Evolutionary conservation across 2,888 invertebrate species (phyloP).

Genomic region (Athetis lepigone): DNA sequence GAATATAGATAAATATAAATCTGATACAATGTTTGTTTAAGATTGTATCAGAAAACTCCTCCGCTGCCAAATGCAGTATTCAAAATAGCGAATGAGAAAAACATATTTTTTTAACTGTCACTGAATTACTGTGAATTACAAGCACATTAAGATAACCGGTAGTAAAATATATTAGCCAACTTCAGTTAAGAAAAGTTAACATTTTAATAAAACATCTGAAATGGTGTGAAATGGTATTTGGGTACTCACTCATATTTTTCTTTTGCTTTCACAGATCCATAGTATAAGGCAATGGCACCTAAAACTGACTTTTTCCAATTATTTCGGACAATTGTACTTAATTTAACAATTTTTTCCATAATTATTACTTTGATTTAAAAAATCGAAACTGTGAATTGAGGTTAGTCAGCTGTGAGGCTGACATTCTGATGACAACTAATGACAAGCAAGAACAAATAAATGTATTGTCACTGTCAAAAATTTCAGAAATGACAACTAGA

Average conservation of each 20-base stretch:
- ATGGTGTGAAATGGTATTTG: no score
- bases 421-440: no score
- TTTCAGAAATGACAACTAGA: background rate
- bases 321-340: slow-evolving; percentile 92
- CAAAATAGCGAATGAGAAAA: no score
- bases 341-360: slow-evolving; percentile 88
- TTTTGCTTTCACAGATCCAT: slow-evolving; percentile 93
- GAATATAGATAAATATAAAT: no score
- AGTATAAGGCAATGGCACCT: slow-evolving; percentile 92
- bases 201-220: background rate
- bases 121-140: no score
- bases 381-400: slow-evolving; percentile 32
- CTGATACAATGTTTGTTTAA: no score
- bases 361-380: slow-evolving; percentile 40
- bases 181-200: background rate
- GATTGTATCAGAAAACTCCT: no score
- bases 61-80: no score
- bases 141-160: background rate
- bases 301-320: slow-evolving; percentile 97
- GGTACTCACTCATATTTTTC: slow-evolving; percentile 94
- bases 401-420: slow-evolving; percentile 62
- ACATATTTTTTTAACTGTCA: no score
- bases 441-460: background rate
- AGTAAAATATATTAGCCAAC: background rate
- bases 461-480: slow-evolving; percentile 15